Base-by-base conservation (phyloP, 2,888 invertebrate species). In the Caenorhabditis doughertyi region DNA sequence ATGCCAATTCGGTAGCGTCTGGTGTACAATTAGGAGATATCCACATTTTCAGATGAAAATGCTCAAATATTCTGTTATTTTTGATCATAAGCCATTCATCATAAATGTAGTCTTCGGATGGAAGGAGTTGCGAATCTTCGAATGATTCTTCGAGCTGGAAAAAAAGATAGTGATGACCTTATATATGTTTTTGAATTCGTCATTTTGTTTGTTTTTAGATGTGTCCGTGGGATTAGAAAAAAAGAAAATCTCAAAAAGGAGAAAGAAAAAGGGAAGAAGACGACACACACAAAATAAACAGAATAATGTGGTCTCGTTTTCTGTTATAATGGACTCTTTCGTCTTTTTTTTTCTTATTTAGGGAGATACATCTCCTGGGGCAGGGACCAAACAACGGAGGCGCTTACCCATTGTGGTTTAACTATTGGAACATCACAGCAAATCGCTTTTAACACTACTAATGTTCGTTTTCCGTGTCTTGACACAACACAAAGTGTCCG, bases 401-500 rank as follows among this genome's bases (percentile, higher is more conserved):
- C 4, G 62, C 83, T 25, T 8, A 84, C 83, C 85, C 85, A 85
- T 68, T 72, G 76, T 3, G 84, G 77, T 49, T 71, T 53, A 1
- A 85, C 80, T 23, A 85, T 67, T 0, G 80, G 82, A 13, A 85
- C 55, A 58, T 77, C 58, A 5, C 64, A 51, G 27, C 79, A 74
- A 32, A 85, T 55, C 18, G 84, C 82, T 65, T 65, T 60, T 16
- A 85, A 42, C 11, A 83, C 83, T n/a, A 84, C 23, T 4, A 85
- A 35, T 0, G 85, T 85, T 23, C 85, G 67, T 29, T 77, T 68
- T 47, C 85, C 85, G 49, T 77, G 70, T 35, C 70, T 44, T 8
- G 83, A 83, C 11, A 85, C 65, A 0, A 85, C 77, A 60, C 85
- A 85, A 9, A 68, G 67, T 4, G 85, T 85, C 3, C 47, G 56